phyloP scores from a whole-genome alignment of 2,888 invertebrate species.

The Nemurella pictetii region DNA sequence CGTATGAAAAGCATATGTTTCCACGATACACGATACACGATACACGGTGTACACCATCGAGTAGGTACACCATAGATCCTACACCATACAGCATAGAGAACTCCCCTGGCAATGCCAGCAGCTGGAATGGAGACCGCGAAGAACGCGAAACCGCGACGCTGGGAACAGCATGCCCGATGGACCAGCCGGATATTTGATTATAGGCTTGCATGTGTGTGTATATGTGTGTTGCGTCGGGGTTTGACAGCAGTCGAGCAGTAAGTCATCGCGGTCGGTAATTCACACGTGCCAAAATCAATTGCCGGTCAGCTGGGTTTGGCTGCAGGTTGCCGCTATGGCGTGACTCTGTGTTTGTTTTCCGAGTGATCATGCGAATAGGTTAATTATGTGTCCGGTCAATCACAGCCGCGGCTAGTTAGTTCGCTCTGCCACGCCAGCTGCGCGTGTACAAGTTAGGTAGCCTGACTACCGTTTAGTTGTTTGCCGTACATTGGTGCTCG shows the following conservation, averaged over 20 bases:
- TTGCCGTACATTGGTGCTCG: no score
- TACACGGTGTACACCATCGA: not conserved
- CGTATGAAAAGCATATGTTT: not conserved
- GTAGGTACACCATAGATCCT: no score
- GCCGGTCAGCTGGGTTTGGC: not conserved
- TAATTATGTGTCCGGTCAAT: not conserved
- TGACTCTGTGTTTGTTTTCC: not conserved
- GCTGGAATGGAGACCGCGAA: no score
- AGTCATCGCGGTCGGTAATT: not conserved
- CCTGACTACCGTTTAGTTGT: no score
- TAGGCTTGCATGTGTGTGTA: no score
- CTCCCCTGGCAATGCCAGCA: not conserved
- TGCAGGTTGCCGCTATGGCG: no score
- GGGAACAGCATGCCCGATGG: not conserved
- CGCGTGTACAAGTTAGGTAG: no score
- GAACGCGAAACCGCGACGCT: not conserved
- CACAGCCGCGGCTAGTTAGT: no score
- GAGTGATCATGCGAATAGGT: not conserved
- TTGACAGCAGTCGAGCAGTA: not conserved
- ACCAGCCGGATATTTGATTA: not conserved
- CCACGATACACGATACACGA: not conserved
- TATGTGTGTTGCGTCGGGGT: not conserved
- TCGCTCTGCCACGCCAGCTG: no score
- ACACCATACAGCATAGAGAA: not conserved
- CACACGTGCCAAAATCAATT: not conserved